A percentile compares a stretch with the other conserved stretches of the same genome.
Evolutionary conservation across 2,888 invertebrate genomes (phyloP).

Genomic region (Dicycla oo): DNA sequence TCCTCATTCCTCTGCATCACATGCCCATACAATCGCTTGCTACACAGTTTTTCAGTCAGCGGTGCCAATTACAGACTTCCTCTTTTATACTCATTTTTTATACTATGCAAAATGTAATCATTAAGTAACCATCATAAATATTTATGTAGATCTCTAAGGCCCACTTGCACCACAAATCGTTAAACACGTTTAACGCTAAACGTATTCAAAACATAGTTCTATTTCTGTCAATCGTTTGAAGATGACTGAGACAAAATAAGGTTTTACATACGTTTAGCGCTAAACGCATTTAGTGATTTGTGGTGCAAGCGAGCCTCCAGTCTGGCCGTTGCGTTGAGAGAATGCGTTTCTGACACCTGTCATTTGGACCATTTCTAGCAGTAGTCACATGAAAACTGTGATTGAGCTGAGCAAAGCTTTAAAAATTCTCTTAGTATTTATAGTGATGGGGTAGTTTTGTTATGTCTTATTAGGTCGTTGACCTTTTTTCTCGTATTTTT

Average conservation of each 20-base stretch:
- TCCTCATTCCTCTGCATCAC: too few species aligned
- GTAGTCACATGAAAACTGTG: background rate
- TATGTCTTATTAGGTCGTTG: background rate
- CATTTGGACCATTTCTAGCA: too few species aligned
- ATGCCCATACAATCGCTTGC: too few species aligned
- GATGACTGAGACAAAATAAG: background rate
- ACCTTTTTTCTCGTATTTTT: background rate
- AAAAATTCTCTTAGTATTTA: background rate
- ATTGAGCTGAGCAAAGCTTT: background rate
- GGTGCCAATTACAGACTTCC: too few species aligned
- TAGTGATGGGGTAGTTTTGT: too few species aligned
- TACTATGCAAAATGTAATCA: too few species aligned
- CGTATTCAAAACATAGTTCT: background rate
- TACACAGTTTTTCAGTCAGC: too few species aligned
- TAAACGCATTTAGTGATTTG: too few species aligned
- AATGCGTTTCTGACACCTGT: too few species aligned
- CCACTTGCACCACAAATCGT: background rate
- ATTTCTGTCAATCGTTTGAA: background rate
- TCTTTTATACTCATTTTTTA: too few species aligned
- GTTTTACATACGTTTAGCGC: background rate
- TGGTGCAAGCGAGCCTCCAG: too few species aligned
- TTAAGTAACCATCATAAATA: background rate
- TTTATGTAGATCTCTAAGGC: background rate
- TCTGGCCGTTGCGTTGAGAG: too few species aligned
- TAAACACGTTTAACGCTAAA: background rate